Conservation (phyloP, 2,797 vertebrate genomes). For the Onychomys torridus region DNA sequence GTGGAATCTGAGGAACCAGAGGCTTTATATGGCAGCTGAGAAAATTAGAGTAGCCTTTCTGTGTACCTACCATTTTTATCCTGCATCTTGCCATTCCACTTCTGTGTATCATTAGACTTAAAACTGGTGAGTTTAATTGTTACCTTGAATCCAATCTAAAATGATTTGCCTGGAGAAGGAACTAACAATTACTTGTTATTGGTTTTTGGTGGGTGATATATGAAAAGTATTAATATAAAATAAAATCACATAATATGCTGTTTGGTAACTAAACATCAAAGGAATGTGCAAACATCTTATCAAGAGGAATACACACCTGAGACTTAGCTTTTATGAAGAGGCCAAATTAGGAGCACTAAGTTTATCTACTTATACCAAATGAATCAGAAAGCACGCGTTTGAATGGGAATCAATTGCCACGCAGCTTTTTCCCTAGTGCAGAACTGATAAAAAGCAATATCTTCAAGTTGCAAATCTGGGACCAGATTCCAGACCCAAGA, state of each 20-base stretch:
- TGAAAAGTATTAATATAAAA: background rate
- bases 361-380: background rate
- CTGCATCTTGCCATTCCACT: background rate
- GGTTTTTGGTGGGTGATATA: background rate
- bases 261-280: background rate
- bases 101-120: background rate
- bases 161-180: background rate
- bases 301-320: background rate
- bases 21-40: background rate
- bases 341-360: background rate
- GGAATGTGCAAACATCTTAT: background rate
- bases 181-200: slow-evolving; percentile 7
- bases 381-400: background rate
- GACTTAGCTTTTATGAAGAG: background rate
- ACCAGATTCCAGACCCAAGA: background rate
- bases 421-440: background rate
- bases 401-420: background rate
- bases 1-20: background rate
- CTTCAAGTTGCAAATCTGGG: slow-evolving; percentile 1
- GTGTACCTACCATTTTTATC: background rate
- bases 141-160: background rate
- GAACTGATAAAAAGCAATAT: background rate
- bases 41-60: background rate
- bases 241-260: background rate
- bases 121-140: background rate